A percentile compares a stretch with the other conserved stretches of the same genome.
Conservation (phyloP, 1,140 invertebrate species). For the Pemphigus obesinymphae region DNA sequence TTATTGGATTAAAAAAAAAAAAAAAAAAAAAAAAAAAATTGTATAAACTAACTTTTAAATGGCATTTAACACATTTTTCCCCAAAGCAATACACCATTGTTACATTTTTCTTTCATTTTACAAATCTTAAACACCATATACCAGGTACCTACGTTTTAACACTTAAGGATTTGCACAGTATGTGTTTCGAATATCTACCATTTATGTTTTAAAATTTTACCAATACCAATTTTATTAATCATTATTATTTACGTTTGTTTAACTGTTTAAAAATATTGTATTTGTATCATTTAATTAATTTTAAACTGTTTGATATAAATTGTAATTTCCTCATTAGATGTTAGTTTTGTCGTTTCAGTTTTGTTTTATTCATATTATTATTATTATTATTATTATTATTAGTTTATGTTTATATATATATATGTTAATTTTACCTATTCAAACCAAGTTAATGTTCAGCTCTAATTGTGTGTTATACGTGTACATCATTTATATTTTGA, state of each 20-base stretch:
- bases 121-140: background rate
- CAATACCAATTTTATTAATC: background rate
- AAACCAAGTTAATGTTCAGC: background rate
- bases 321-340: background rate
- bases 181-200: background rate
- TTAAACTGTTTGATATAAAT: background rate
- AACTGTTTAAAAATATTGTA: background rate
- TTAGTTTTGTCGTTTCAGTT: slow-evolving; percentile 13
- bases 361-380: slow-evolving; percentile 25
- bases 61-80: background rate
- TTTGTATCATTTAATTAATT: background rate
- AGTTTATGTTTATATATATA: too few species aligned
- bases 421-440: slow-evolving; percentile 16
- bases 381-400: slow-evolving; percentile 13
- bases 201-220: background rate
- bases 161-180: too few species aligned
- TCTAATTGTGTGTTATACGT: slow-evolving; percentile 6
- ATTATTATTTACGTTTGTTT: background rate
- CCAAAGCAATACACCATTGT: slow-evolving; percentile 18
- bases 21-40: too few species aligned
- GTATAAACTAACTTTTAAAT: too few species aligned
- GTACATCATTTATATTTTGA: slow-evolving; percentile 8
- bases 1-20: slow-evolving; percentile 12
- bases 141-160: too few species aligned
- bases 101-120: background rate